These are phyloP conservation scores for Bilobella aurantiaca DNA, from an alignment of 1,140 invertebrate species.

Conservation along the genomic window DNA sequence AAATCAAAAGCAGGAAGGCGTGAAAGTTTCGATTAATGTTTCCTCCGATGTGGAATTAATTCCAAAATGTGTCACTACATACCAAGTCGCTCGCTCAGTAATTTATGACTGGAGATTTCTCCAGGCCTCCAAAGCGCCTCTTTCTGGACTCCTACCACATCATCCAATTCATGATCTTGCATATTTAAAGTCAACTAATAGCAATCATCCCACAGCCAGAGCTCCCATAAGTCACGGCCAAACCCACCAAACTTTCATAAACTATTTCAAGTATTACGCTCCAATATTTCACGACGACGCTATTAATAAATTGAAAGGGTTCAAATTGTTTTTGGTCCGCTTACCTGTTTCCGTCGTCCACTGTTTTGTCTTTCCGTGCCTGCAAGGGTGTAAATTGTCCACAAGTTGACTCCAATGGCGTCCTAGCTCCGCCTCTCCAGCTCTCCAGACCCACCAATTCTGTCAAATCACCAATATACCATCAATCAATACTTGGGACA, in stretches of 20 bases:
- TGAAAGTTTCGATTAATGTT: constrained; percentile 35
- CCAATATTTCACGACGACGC: no score
- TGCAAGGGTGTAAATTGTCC: no score
- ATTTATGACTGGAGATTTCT: constrained; percentile 30
- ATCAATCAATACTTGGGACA: no score
- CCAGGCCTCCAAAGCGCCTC: neutral
- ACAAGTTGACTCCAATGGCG: no score
- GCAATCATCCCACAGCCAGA: neutral
- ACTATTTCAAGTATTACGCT: neutral
- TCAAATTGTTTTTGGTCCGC: no score
- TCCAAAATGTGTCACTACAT: constrained; percentile 30
- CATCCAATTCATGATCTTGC: neutral
- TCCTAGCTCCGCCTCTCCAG: no score
- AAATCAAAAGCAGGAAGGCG: constrained; percentile 30
- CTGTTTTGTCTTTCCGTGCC: no score
- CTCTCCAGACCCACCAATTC: no score
- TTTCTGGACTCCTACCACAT: neutral
- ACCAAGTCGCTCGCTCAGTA: constrained; percentile 12
- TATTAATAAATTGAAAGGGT: no score
- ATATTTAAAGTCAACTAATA: neutral
- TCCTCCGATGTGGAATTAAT: constrained; percentile 34
- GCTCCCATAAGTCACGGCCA: neutral
- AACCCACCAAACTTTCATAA: neutral
- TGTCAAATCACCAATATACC: no score
- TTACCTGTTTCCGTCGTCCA: no score